Percentiles rank a stretch among this genome's conserved stretches.
Evolutionary conservation across 2,888 invertebrate genomes (phyloP).

Genomic region (Seira ritae): DNA sequence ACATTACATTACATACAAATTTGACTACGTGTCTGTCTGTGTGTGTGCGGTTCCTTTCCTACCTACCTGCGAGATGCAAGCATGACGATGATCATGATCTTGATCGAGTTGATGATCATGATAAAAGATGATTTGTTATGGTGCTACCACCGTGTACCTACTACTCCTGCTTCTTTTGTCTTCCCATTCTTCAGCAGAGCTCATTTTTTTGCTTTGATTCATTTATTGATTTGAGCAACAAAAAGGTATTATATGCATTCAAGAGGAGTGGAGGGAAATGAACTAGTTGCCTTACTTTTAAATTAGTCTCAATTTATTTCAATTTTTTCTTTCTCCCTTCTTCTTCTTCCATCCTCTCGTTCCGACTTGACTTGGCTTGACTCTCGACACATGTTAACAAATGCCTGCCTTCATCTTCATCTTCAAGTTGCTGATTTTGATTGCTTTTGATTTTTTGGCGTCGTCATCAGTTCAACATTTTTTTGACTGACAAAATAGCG

Average conservation of each 20-base stretch:
- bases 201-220: conserved; percentile 36
- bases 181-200: too few species aligned
- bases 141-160: background rate
- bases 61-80: conserved; percentile 25
- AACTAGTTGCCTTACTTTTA: conserved; percentile 64
- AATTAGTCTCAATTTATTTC: conserved; percentile 64
- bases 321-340: conserved; percentile 50
- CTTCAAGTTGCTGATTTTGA: conserved; percentile 51
- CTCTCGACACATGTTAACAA: too few species aligned
- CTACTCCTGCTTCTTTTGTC: too few species aligned
- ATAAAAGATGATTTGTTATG: too few species aligned
- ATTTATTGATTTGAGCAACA: conserved; percentile 47
- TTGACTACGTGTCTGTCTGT: conserved; percentile 32
- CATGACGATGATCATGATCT: conserved; percentile 21
- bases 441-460: conserved; percentile 60
- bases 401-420: conserved; percentile 42
- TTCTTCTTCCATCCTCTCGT: conserved; percentile 24
- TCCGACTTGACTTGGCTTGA: too few species aligned
- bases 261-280: conserved; percentile 43
- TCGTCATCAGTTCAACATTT: conserved; percentile 47
- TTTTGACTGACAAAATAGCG: conserved; percentile 30
- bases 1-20: conserved; percentile 25
- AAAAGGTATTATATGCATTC: too few species aligned
- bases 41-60: conserved; percentile 41
- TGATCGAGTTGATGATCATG: too few species aligned